phyloP scores from a whole-genome alignment of 1,140 invertebrate species.

The Solenopsis fugax region DNA sequence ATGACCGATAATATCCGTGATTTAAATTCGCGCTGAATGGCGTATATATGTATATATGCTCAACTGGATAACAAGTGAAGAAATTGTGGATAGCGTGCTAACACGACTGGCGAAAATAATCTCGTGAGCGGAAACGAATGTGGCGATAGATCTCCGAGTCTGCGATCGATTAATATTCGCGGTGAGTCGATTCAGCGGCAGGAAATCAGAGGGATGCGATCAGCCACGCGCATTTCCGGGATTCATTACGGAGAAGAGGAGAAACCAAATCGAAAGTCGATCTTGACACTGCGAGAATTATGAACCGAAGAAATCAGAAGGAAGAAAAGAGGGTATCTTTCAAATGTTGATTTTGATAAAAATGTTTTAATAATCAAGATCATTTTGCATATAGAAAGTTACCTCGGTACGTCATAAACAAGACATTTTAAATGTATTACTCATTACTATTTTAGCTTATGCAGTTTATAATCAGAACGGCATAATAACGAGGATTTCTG shows the following conservation, averaged over 20 bases:
- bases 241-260: constrained; percentile 43
- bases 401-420: background rate
- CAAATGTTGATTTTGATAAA: background rate
- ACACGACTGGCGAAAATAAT: constrained; percentile 27
- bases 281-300: background rate
- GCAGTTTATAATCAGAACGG: background rate
- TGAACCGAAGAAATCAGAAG: background rate
- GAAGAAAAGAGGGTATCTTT: background rate
- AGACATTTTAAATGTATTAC: constrained; percentile 18
- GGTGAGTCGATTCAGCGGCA: constrained; percentile 17
- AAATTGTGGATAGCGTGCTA: background rate
- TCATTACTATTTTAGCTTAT: background rate
- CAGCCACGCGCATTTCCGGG: constrained; percentile 46
- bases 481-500: constrained; percentile 5
- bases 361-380: background rate
- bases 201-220: constrained; percentile 43
- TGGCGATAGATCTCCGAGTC: constrained; percentile 12
- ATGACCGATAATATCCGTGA: constrained; percentile 8
- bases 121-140: background rate
- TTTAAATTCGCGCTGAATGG: background rate
- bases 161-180: constrained; percentile 51
- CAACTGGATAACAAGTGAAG: background rate
- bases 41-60: background rate
- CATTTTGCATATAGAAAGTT: constrained; percentile 9
- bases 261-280: constrained; percentile 28